Evolutionary conservation across 2,888 invertebrate genomes (phyloP), one percentile per base, ranked within the genome.

Genomic region (Drosophila tanythrix): DNA sequence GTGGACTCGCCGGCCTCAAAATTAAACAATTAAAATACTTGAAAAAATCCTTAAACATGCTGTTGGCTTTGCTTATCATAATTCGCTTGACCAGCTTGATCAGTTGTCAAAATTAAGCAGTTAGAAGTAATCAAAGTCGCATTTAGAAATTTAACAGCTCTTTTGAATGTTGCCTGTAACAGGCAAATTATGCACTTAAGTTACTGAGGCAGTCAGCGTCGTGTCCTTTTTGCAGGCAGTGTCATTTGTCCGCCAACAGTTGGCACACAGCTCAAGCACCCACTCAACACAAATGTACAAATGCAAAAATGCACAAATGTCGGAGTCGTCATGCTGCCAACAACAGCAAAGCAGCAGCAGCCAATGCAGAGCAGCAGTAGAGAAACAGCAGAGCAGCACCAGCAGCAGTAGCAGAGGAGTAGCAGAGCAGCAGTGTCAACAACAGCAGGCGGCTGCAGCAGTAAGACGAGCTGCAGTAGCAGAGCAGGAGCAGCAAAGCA

Each of bases 261-360:
- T 80, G 83, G 66, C 68, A 82, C 68, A 82, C 76, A 87, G 57
- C 88, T 89, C 76, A 62, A 87, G 87, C 81, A 85, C 74, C 70
- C 79, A 76, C 87, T 87, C 80, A 83, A 75, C 81, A 74, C 81
- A 87, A 87, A 89, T 87, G 85, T 82, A 82, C 81, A 84, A 87
- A 83, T 46, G 46, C 25, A 25, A 46, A 46, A 46, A 46, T 46
- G 25, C 46, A 74, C 70, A 83, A 87, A 75, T 81, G 82, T 79
- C 75, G 74, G 72, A 78, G 66, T 74, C 78, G 69, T 77, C 80
- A 64, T 57, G 71, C 57, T 60, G 57, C 70, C 25, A 57, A n/a
- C 43, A 31, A 29, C 21, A 33, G 43, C 61, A 63, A 69, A 46
- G 46, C 57, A 57, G 15, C 15, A 43, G 40, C 21, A 31, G 21